These are phyloP conservation scores for Drosophila melanogaster DNA, from an alignment of 1,140 invertebrate genomes.

Conservation along the genomic window DNA sequence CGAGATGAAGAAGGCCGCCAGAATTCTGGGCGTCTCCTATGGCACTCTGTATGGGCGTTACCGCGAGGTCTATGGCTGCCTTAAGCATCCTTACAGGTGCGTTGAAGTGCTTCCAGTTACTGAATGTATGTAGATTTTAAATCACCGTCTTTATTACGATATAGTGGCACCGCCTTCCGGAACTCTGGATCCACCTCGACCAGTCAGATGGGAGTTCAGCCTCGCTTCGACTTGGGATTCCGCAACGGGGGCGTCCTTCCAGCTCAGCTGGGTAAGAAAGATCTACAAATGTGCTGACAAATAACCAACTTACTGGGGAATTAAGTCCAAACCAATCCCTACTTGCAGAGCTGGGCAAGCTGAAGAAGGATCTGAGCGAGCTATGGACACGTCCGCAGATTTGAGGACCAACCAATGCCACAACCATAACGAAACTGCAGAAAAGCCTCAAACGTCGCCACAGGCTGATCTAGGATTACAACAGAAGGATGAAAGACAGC, in stretches of 20 bases:
- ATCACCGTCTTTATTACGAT: background rate
- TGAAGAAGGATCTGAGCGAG: constrained; percentile 78
- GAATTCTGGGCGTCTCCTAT: constrained; percentile 94
- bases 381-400: constrained; percentile 80
- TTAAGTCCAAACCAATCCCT: constrained; percentile 16
- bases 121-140: background rate
- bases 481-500: constrained; percentile 49
- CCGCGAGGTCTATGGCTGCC: constrained; percentile 93
- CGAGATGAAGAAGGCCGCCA: constrained; percentile 96
- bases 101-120: background rate
- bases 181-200: constrained; percentile 59
- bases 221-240: constrained; percentile 73
- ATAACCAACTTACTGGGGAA: background rate
- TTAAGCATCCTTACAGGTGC: constrained; percentile 87
- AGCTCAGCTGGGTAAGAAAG: constrained; percentile 62
- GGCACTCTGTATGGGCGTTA: constrained; percentile 95
- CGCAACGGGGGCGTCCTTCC: constrained; percentile 64
- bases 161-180: constrained; percentile 71
- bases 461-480: constrained; percentile 42
- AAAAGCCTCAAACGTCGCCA: constrained; percentile 65
- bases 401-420: constrained; percentile 59
- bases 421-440: constrained; percentile 12
- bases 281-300: background rate
- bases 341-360: constrained; percentile 72
- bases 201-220: constrained; percentile 60